Base-by-base conservation (phyloP, 2,888 invertebrate genomes). In the Eugnorisma glareosa region DNA sequence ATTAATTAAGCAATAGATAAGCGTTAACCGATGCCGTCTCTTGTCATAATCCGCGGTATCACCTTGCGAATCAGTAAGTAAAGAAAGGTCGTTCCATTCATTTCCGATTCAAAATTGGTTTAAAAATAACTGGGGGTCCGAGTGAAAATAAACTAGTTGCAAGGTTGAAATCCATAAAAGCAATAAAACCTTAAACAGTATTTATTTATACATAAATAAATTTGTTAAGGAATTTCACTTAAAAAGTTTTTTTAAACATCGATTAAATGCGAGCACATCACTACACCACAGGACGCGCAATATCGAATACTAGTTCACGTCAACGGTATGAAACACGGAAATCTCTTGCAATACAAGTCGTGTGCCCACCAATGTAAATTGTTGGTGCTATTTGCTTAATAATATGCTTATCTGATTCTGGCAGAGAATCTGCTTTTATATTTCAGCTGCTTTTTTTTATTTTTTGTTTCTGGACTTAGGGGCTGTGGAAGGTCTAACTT, bases 261-360 rank as follows among this genome's bases (percentile, higher is more conserved):
- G 83, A 88, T 82, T 67, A 40, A 28, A 8, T 13, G 5, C 21
- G n/a, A 73, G 80, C 79, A 57, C 90, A 82, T 78, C 90, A 64
- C 92, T 91, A 86, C 73, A 78, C 87, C 82, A 79, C 89, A 91
- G 90, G 91, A 92, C 93, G 93, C 93, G 94, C 94, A 94, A 94
- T 95, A 94, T 94, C 93, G 92, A 93, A 92, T 93, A 93, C 92
- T 89, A 85, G 91, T 92, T 90, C 93, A 92, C 93, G 92, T 93
- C 94, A 93, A 92, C 93, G 91, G 91, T 91, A 94, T 93, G 94
- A 93, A 93, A 92, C 91, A 92, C 90, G 91, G 88, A 90, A 91
- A 92, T 92, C 87, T 88, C 77, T 79, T 75, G 86, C 89, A 88
- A 91, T 90, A 90, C 89, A 89, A 89, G 86, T 88, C 84, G 85